A percentile compares a stretch with the other conserved stretches of the same genome.
Conservation (phyloP, 2,797 vertebrate species). For the Pseudomugil gertrudae region DNA sequence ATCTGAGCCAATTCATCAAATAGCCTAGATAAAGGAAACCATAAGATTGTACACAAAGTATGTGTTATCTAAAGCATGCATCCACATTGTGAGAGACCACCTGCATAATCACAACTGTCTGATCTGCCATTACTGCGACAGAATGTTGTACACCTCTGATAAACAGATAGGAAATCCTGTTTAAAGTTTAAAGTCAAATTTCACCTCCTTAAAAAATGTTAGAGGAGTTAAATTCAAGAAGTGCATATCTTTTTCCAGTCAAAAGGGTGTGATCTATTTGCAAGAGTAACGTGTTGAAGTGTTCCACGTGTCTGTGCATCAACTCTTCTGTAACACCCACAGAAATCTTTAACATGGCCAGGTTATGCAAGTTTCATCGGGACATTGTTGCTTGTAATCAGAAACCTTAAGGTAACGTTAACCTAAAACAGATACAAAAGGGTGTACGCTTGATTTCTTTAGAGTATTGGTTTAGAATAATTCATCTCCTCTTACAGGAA, state of each 20-base stretch:
- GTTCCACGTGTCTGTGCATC: constrained; percentile 1
- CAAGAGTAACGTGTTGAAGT: constrained; percentile 64
- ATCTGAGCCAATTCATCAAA: no score
- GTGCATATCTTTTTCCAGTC: constrained; percentile 63
- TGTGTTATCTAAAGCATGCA: no score
- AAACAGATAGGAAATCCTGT: constrained; percentile 58
- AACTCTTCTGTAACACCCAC: neutral
- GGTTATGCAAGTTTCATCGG: constrained; percentile 1
- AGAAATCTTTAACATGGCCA: constrained; percentile 2
- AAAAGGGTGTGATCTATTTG: constrained; percentile 60
- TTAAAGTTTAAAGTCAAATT: constrained; percentile 18
- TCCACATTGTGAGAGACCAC: constrained; percentile 12
- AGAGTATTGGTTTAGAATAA: neutral
- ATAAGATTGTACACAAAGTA: no score
- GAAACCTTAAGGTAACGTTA: neutral
- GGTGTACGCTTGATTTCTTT: neutral
- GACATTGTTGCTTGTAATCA: neutral
- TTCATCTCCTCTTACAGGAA: neutral
- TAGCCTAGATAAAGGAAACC: no score
- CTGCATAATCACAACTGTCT: constrained; percentile 15
- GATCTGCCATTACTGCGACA: constrained; percentile 38
- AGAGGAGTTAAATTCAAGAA: constrained; percentile 37
- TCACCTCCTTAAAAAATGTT: neutral
- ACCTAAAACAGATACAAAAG: neutral
- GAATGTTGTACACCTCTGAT: constrained; percentile 44